A percentile compares a stretch with the other conserved stretches of the same genome.
Conservation (phyloP, 2,113 vertebrate genomes). For the Acanthisitta chloris region DNA sequence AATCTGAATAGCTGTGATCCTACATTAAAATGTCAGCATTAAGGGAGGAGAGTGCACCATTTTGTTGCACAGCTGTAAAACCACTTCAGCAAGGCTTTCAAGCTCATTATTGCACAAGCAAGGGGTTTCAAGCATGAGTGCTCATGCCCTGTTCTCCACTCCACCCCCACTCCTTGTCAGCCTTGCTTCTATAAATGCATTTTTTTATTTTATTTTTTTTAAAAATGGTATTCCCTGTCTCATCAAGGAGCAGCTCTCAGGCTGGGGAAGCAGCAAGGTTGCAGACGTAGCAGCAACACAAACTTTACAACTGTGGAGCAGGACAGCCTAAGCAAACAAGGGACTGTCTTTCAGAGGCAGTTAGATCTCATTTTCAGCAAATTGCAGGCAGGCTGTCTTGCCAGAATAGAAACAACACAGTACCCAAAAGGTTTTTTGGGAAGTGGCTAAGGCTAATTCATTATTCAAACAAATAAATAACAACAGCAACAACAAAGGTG, state of each 20-base stretch:
- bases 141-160: conserved; percentile 47
- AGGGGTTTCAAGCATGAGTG: conserved; percentile 69
- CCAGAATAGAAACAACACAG: neutral
- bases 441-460: neutral
- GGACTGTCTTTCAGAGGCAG: neutral
- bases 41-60: conserved; percentile 67
- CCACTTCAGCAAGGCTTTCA: conserved; percentile 69
- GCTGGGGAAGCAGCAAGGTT: neutral
- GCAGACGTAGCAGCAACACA: neutral
- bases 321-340: neutral
- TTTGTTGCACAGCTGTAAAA: conserved; percentile 71
- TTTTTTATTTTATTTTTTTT: neutral
- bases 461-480: neutral
- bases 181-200: conserved; percentile 34
- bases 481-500: neutral
- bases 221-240: neutral
- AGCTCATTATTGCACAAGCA: conserved; percentile 69
- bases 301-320: neutral
- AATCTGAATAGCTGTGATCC: conserved; percentile 70
- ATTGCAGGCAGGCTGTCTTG: neutral
- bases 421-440: neutral
- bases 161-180: neutral
- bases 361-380: neutral
- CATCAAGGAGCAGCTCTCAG: neutral
- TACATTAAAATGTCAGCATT: conserved; percentile 72